Conservation (phyloP, 1,140 invertebrate genomes). For the Bombus huntii region DNA sequence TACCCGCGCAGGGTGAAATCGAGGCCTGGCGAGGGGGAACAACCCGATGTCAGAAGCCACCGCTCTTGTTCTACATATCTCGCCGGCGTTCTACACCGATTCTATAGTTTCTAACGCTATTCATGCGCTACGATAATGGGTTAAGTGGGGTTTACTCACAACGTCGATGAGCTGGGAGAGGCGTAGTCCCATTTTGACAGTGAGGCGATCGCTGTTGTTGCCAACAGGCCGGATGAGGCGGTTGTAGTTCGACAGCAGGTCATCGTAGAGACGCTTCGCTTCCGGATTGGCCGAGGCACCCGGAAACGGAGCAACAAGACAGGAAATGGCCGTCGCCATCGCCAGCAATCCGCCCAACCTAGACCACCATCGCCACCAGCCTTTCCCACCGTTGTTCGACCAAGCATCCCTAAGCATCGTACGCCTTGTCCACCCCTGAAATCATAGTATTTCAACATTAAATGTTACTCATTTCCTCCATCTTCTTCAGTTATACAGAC, state of each 20-base stretch:
- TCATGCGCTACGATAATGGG: slow-evolving; percentile 47
- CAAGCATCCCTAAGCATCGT: slow-evolving; percentile 86
- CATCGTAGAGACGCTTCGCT: slow-evolving; percentile 96
- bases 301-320: slow-evolving; percentile 79
- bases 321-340: slow-evolving; percentile 87
- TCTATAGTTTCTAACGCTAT: slow-evolving; percentile 45
- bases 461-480: neutral
- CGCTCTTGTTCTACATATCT: slow-evolving; percentile 49
- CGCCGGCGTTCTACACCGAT: neutral
- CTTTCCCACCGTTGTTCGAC: slow-evolving; percentile 81
- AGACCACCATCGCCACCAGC: slow-evolving; percentile 88
- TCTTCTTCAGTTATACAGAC: neutral
- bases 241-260: slow-evolving; percentile 98
- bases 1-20: neutral
- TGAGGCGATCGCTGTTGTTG: slow-evolving; percentile 97
- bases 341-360: slow-evolving; percentile 81
- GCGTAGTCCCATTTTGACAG: slow-evolving; percentile 97
- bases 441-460: slow-evolving; percentile 60
- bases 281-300: slow-evolving; percentile 90
- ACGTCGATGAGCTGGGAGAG: slow-evolving; percentile 99
- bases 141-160: slow-evolving; percentile 87
- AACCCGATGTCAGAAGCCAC: neutral
- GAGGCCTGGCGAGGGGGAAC: neutral
- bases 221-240: slow-evolving; percentile 97
- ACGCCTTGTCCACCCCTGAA: slow-evolving; percentile 91